A percentile compares a stretch with the other conserved stretches of the same genome.
Conservation (phyloP, 2,888 invertebrate genomes). For the Spilarctia lutea region DNA sequence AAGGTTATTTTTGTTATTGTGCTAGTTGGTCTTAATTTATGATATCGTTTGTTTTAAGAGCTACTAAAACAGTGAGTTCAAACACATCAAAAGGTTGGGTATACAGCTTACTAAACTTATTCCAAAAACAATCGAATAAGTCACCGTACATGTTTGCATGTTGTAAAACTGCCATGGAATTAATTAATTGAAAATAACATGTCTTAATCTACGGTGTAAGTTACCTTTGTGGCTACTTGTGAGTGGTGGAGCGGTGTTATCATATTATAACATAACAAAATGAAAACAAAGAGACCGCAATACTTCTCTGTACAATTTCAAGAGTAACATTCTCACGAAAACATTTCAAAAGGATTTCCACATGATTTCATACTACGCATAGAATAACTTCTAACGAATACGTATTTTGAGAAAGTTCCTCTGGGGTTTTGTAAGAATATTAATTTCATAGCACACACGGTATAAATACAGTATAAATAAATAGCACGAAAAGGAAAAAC, state of each 20-base stretch:
- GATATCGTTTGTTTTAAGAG: not conserved
- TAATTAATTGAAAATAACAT: not conserved
- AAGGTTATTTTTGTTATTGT: slow-evolving; percentile 14
- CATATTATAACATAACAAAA: not conserved
- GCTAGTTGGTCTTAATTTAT: not conserved
- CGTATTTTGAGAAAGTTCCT: not conserved
- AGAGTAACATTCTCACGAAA: not conserved
- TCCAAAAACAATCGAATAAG: not conserved
- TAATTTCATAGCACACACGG: not conserved
- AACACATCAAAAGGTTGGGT: not conserved
- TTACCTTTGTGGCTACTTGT: not conserved
- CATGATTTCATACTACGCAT: not conserved
- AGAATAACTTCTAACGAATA: not conserved
- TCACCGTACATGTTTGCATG: not conserved
- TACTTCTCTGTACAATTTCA: not conserved
- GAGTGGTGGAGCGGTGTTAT: not conserved
- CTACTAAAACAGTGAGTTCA: not conserved
- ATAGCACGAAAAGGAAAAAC: not conserved
- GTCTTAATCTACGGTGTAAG: not conserved
- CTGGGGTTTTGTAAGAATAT: not conserved
- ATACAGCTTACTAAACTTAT: not conserved
- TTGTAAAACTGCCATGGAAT: not conserved
- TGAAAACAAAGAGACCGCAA: not conserved
- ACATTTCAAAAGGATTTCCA: not conserved
- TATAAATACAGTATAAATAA: not conserved